Evolutionary conservation across 2,797 vertebrate genomes (phyloP).

Genomic region (Erethizon dorsatum): DNA sequence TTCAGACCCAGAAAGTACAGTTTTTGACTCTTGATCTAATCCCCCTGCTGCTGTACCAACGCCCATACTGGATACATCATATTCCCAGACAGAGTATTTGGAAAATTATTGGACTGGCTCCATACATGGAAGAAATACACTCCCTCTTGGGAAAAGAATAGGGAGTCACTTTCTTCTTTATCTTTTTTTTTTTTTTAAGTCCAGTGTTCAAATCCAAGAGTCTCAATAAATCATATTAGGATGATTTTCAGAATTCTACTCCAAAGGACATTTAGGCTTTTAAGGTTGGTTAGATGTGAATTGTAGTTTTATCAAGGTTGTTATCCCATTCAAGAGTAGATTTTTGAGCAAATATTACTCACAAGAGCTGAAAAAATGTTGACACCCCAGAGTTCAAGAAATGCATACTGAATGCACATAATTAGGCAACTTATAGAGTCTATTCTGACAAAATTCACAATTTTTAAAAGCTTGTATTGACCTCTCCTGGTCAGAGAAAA

Average conservation of each 20-base stretch:
- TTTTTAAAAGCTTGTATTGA: conserved; percentile 27
- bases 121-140: background rate
- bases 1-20: background rate
- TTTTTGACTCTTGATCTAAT: background rate
- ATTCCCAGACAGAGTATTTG: conserved; percentile 3
- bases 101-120: background rate
- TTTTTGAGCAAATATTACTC: conserved; percentile 43
- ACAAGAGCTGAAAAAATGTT: conserved; percentile 5
- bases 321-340: background rate
- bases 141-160: background rate
- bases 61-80: background rate
- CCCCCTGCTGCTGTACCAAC: background rate
- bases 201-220: background rate
- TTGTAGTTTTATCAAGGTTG: conserved; percentile 20
- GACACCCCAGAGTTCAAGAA: background rate
- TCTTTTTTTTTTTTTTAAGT: conserved; percentile 24
- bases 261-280: background rate
- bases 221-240: background rate
- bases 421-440: conserved; percentile 25
- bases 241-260: background rate
- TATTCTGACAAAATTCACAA: background rate
- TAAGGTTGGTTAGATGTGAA: background rate
- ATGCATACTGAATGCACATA: background rate
- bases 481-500: background rate
- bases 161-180: background rate